These are phyloP conservation scores for Agriopis marginaria DNA, from an alignment of 2,888 invertebrate genomes.

Conservation along the genomic window DNA sequence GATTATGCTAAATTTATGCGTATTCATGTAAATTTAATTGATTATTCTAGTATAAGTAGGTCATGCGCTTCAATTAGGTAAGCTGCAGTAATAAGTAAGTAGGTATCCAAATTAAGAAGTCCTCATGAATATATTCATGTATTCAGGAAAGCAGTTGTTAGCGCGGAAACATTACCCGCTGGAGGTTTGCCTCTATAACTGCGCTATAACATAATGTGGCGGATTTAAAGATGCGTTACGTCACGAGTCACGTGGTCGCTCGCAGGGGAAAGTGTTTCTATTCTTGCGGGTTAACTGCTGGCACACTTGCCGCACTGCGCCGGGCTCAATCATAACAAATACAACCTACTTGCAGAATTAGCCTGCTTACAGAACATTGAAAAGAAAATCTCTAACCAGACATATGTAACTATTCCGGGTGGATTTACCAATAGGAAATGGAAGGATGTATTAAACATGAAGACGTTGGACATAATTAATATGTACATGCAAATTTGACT, in stretches of 20 bases:
- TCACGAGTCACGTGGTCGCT: slow-evolving; percentile 4
- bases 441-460: neutral
- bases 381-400: neutral
- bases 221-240: slow-evolving; percentile 25
- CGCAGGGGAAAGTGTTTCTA: slow-evolving; percentile 29
- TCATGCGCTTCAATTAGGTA: slow-evolving; percentile 16
- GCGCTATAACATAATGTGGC: slow-evolving; percentile 16
- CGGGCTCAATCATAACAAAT: slow-evolving; percentile 15
- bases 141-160: slow-evolving; percentile 16
- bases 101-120: slow-evolving; percentile 5
- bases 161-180: slow-evolving; percentile 4
- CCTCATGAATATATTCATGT: slow-evolving; percentile 27
- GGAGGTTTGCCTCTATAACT: slow-evolving; percentile 7
- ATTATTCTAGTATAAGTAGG: slow-evolving; percentile 12
- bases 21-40: slow-evolving; percentile 3
- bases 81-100: slow-evolving; percentile 4
- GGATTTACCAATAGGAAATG: too few relatives aligned
- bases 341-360: neutral
- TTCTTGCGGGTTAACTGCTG: slow-evolving; percentile 21
- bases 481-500: neutral
- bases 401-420: neutral
- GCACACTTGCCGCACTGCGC: slow-evolving; percentile 10
- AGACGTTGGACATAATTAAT: neutral
- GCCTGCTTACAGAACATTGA: neutral
- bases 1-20: slow-evolving; percentile 11